Evolutionary conservation across 2,113 vertebrate genomes (phyloP).

Genomic region (Nestor notabilis): DNA sequence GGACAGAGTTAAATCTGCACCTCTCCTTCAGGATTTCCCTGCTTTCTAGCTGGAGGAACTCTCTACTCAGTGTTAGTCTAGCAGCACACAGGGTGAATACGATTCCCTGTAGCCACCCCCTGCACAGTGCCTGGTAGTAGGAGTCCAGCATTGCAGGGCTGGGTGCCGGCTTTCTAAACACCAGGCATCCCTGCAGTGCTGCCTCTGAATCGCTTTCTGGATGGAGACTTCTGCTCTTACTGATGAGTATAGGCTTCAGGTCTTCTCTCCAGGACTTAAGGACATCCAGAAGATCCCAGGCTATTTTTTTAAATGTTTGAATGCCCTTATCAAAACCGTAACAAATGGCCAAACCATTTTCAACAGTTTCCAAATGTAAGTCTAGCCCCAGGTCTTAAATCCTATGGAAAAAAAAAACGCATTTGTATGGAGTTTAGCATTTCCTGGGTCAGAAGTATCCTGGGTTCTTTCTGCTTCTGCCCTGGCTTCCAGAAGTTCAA

Average conservation of each 20-base stretch:
- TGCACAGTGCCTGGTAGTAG: background rate
- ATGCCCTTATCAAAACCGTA: background rate
- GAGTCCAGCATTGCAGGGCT: background rate
- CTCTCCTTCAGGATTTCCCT: background rate
- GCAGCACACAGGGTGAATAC: background rate
- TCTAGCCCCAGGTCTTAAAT: background rate
- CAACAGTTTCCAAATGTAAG: background rate
- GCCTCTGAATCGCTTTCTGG: background rate
- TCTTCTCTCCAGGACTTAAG: background rate
- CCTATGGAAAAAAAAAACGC: background rate
- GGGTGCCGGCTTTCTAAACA: background rate
- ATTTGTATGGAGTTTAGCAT: background rate
- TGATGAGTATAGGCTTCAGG: background rate
- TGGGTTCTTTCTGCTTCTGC: background rate
- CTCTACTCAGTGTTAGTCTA: background rate
- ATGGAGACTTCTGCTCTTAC: background rate
- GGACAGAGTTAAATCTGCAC: background rate
- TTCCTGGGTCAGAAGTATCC: background rate
- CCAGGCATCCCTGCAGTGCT: background rate
- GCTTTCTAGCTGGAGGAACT: background rate
- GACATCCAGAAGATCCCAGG: background rate
- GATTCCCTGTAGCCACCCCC: background rate
- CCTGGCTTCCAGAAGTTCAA: background rate
- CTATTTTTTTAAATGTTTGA: background rate
- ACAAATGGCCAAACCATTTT: background rate